These are phyloP conservation scores for Mesorhabditis belari DNA, from an alignment of 2,888 invertebrate species.

Conservation along the genomic window DNA sequence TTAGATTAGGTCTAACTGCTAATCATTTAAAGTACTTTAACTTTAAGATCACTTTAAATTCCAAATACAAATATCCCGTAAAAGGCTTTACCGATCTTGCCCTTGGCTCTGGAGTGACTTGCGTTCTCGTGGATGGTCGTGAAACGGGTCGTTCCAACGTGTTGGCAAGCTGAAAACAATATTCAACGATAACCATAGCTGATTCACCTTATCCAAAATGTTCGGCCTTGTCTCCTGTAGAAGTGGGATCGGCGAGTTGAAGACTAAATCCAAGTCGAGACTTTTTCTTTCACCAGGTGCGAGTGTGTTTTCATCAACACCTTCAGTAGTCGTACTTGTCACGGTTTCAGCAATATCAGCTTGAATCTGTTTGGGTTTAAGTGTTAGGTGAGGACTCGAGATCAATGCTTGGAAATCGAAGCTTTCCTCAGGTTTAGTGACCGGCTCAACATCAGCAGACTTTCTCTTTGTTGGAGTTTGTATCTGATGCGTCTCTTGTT, in stretches of 20 bases:
- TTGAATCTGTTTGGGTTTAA: too few relatives aligned
- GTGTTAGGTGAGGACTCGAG: too few relatives aligned
- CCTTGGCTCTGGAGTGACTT: not conserved
- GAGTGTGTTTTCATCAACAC: too few relatives aligned
- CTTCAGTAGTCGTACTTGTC: too few relatives aligned
- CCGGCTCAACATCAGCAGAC: too few relatives aligned
- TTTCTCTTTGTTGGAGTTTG: too few relatives aligned
- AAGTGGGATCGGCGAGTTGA: not conserved
- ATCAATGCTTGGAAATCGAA: too few relatives aligned
- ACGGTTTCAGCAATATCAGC: too few relatives aligned
- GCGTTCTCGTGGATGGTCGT: not conserved
- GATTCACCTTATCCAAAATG: not conserved
- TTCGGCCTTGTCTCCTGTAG: not conserved
- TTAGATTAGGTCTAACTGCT: too few relatives aligned
- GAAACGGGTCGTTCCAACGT: not conserved
- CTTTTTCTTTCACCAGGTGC: not conserved
- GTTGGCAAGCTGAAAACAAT: not conserved
- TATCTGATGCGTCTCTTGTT: too few relatives aligned
- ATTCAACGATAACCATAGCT: not conserved
- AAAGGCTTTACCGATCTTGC: not conserved
- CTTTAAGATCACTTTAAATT: not conserved
- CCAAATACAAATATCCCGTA: not conserved
- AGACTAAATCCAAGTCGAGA: not conserved
- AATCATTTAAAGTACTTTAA: too few relatives aligned
- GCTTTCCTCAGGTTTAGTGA: too few relatives aligned